Base-by-base conservation (phyloP, 2,797 vertebrate species). In the Cryptoblepharus egeriae region DNA sequence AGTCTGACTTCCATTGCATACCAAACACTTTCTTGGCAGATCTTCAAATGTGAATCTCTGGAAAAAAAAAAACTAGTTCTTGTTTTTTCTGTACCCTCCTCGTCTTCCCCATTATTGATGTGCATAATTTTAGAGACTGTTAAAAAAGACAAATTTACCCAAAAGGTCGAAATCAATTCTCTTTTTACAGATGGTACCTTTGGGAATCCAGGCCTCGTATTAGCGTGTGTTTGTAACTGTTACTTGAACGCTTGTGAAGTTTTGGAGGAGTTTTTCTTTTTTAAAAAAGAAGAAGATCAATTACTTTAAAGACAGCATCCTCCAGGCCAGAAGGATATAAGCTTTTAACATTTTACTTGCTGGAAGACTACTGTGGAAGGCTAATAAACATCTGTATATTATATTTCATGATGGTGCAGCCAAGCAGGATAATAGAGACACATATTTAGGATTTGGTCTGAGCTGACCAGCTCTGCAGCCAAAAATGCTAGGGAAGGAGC, bases 91-190 rank as follows among this genome's bases (percentile, higher is more conserved):
- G n/a, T n/a, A n/a, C n/a, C 76, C 73, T 61, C 82, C 83, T 89
- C 81, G 61, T 81, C 87, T 87, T 79, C 63, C 24, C 30, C 80
- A 83, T 93, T 94, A 92, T 92, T 90, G 82, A 92, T 91, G 87
- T 77, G 92, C 81, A 90, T 91, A 94, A 52, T n/a, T 18, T 49
- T 18, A 52, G 92, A 94, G 92, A 92, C 83, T 89, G 80, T 86
- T 83, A 68, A 92, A 90, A 92, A 83, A 91, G 86, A 92, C 65
- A 94, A 91, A 93, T 92, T 86, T 85, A 93, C 92, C 92, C 90
- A 90, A 94, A 95, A 96, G 93, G 95, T 95, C 93, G 94, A 93
- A 94, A 94, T 95, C 93, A 95, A 95, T 94, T 93, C 92, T 94
- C 83, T 81, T 93, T 93, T 93, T 92, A 92, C 85, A 92, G 90